phyloP scores from a whole-genome alignment of 2,888 invertebrate species.

The Agrilus mali region DNA sequence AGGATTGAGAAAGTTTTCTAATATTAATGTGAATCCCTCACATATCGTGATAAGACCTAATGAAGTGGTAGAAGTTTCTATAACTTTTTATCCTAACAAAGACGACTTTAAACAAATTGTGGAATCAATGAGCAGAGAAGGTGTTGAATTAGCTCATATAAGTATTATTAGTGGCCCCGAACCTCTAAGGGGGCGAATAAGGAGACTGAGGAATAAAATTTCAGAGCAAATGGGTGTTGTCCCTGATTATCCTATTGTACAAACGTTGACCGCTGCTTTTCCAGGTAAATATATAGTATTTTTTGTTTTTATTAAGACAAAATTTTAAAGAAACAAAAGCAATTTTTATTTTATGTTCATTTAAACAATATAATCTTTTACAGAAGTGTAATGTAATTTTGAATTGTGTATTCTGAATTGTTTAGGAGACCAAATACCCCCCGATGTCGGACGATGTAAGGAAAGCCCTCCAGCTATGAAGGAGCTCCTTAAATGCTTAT shows the following conservation, averaged over 20 bases:
- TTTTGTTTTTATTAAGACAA: no score
- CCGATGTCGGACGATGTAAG: slow-evolving; percentile 22
- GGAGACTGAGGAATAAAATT: slow-evolving; percentile 21
- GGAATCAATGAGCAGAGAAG: slow-evolving; percentile 14
- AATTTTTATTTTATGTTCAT: no score
- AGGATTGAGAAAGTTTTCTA: slow-evolving; percentile 18
- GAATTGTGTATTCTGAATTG: no score
- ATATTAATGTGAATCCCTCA: slow-evolving; percentile 22
- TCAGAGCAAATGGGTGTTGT: slow-evolving; percentile 16
- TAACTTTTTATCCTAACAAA: slow-evolving; percentile 24
- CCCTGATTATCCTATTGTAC: slow-evolving; percentile 16
- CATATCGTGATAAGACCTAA: slow-evolving; percentile 24
- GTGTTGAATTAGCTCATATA: slow-evolving; percentile 27
- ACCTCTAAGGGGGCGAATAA: slow-evolving; percentile 26
- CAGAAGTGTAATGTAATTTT: no score
- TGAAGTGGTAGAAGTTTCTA: slow-evolving; percentile 20
- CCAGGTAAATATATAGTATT: slow-evolving; percentile 17
- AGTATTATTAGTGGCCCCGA: slow-evolving; percentile 28
- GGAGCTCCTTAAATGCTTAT: slow-evolving; percentile 22
- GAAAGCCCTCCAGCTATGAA: slow-evolving; percentile 22
- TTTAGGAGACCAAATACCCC: slow-evolving; percentile 15
- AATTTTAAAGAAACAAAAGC: no score
- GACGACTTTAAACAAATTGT: slow-evolving; percentile 24
- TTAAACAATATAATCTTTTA: no score
- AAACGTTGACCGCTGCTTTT: slow-evolving; percentile 20